Conservation (phyloP, 2,888 invertebrate genomes). For the Temnothorax unifasciatus region DNA sequence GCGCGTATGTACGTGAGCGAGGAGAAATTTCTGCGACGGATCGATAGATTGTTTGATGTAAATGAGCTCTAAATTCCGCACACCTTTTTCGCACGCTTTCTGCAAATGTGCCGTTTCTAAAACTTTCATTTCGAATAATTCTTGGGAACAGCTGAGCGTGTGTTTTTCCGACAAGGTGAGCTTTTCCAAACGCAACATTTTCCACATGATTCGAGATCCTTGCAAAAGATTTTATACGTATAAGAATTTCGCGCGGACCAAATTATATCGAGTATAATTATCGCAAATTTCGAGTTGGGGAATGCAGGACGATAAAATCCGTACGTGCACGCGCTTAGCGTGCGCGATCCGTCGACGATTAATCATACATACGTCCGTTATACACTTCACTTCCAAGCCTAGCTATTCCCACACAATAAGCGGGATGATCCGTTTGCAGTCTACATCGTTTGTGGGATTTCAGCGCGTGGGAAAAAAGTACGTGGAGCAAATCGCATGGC, state of each 20-base stretch:
- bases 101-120: constrained; percentile 20
- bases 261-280: background rate
- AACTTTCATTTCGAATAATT: background rate
- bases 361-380: constrained; percentile 18
- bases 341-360: background rate
- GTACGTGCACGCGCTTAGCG: background rate
- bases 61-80: constrained; percentile 44
- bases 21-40: constrained; percentile 36
- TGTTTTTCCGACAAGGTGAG: background rate
- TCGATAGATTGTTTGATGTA: constrained; percentile 33
- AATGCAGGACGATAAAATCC: background rate
- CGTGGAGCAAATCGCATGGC: constrained; percentile 52
- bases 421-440: constrained; percentile 62
- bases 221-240: background rate
- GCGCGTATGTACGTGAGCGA: constrained; percentile 55
- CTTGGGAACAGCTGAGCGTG: background rate
- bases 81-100: constrained; percentile 19
- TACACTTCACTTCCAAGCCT: constrained; percentile 4
- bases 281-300: background rate
- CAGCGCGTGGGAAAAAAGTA: constrained; percentile 64
- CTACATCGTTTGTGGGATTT: constrained; percentile 62
- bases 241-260: background rate
- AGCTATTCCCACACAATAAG: constrained; percentile 63
- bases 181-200: background rate
- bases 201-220: background rate